Conservation (phyloP, 2,113 vertebrate species). For the Nyctereutes procyonoides region DNA sequence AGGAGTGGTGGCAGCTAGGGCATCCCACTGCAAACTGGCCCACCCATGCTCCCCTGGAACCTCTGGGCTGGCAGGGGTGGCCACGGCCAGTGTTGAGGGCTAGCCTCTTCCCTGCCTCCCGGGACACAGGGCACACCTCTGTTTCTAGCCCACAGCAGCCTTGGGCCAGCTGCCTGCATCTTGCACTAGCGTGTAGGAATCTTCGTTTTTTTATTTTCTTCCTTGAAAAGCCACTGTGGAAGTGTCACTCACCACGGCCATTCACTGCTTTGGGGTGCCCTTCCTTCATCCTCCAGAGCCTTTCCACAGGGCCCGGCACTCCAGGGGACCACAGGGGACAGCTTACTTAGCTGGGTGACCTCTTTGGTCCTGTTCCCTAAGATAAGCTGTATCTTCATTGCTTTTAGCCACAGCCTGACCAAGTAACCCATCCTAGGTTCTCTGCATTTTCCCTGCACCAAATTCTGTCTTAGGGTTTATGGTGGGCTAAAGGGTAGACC, state of each 20-base stretch:
- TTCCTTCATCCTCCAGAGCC: neutral
- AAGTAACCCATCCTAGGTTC: no score
- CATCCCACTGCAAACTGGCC: rapidly evolving
- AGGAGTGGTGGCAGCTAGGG: rapidly evolving
- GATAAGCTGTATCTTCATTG: neutral
- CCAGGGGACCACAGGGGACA: neutral
- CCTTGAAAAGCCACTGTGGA: neutral
- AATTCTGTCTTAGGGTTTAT: rapidly evolving
- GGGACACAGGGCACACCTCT: neutral
- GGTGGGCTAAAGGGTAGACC: rapidly evolving
- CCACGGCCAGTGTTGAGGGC: rapidly evolving
- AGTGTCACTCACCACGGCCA: rapidly evolving
- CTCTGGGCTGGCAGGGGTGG: no score
- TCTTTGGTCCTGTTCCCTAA: neutral
- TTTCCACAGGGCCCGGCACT: neutral
- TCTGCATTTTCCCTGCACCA: neutral
- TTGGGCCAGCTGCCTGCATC: neutral
- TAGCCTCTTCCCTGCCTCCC: rapidly evolving
- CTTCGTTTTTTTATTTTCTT: neutral
- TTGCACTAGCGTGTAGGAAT: neutral
- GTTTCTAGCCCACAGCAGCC: no score
- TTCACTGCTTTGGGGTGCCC: rapidly evolving
- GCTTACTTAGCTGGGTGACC: rapidly evolving
- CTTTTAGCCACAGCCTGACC: neutral
- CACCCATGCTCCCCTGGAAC: rapidly evolving